Evolutionary conservation across 2,888 invertebrate species (phyloP).

Genomic region (Eupithecia pulchellata): DNA sequence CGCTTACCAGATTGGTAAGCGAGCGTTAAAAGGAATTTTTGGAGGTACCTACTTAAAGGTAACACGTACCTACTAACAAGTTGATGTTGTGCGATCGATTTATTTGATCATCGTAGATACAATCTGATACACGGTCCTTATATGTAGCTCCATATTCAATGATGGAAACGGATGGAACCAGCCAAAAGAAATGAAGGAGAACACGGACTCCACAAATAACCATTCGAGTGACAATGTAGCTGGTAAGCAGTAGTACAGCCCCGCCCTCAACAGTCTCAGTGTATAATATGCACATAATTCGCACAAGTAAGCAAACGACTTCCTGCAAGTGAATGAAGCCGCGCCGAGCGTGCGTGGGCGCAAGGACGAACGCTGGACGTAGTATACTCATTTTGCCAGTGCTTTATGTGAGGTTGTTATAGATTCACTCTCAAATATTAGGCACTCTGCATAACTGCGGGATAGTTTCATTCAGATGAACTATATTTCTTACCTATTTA

Average conservation of each 20-base stretch:
- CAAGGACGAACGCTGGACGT: slow-evolving; percentile 29
- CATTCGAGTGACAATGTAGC: neutral
- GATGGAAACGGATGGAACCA: neutral
- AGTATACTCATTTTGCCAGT: slow-evolving; percentile 17
- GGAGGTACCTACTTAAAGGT: neutral
- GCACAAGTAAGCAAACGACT: slow-evolving; percentile 36
- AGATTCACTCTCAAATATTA: neutral
- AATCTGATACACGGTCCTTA: neutral
- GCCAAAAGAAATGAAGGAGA: neutral
- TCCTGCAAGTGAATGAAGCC: slow-evolving; percentile 39
- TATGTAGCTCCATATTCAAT: neutral
- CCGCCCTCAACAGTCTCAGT: slow-evolving; percentile 6
- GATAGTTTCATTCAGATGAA: neutral
- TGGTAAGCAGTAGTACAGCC: neutral
- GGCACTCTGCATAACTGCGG: neutral
- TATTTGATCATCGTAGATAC: neutral
- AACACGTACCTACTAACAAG: neutral
- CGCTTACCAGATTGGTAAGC: too few species aligned
- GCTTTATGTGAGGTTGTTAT: neutral
- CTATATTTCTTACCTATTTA: too few species aligned
- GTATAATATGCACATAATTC: slow-evolving; percentile 38
- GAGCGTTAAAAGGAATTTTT: neutral
- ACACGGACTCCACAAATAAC: neutral
- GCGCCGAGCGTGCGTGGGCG: slow-evolving; percentile 28
- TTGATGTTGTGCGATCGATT: neutral